Conservation (phyloP, 2,113 vertebrate genomes). For the Mohoua ochrocephala region DNA sequence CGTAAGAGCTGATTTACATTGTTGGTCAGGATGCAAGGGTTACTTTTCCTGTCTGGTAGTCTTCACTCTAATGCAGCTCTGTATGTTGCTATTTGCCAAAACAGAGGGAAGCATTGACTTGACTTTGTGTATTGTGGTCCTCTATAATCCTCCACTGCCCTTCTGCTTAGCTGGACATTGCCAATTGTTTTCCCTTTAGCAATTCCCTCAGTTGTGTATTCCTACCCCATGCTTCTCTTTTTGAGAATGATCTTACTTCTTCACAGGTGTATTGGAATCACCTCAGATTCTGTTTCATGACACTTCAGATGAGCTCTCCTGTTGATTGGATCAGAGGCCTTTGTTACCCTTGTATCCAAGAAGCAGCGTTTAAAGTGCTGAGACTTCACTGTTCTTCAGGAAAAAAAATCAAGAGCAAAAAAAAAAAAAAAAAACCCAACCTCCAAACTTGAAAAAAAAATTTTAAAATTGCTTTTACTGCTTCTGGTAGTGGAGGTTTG, state of each 20-base stretch:
- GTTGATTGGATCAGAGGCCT: background rate
- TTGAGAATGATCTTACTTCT: background rate
- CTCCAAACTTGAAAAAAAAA: background rate
- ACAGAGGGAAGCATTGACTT: background rate
- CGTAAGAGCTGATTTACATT: background rate
- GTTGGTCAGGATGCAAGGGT: background rate
- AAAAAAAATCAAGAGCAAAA: background rate
- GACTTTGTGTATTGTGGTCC: background rate
- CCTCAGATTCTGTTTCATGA: background rate
- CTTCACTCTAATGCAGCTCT: background rate
- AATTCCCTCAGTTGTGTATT: background rate
- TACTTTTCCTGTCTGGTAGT: background rate
- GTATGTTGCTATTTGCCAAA: background rate
- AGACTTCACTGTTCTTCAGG: background rate
- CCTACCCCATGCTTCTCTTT: background rate
- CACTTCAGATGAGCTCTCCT: background rate
- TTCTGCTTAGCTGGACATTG: background rate
- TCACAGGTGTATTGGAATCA: background rate
- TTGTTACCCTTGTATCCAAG: background rate
- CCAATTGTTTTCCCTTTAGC: background rate
- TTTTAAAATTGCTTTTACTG: background rate
- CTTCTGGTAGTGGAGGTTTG: background rate
- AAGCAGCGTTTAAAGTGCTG: background rate
- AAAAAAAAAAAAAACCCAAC: background rate
- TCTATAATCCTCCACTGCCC: background rate